These are phyloP conservation scores for Masticophis lateralis DNA, from an alignment of 2,797 vertebrate species.

Conservation along the genomic window DNA sequence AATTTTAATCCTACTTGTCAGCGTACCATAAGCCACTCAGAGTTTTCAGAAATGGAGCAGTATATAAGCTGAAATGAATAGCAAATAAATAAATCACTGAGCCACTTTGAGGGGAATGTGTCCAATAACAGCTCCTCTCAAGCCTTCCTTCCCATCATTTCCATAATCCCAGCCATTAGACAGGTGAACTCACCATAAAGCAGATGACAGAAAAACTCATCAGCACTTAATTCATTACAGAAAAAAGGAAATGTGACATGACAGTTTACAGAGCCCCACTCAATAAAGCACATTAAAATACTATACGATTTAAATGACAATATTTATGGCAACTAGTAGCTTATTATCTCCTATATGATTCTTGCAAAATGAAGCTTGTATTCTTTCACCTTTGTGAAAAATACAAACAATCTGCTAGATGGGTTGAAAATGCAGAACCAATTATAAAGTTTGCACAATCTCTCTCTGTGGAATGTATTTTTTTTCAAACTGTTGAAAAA, in stretches of 20 bases:
- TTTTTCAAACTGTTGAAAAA: slow-evolving; percentile 34
- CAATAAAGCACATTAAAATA: background rate
- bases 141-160: background rate
- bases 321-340: slow-evolving; percentile 1
- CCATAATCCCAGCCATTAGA: background rate
- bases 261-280: background rate
- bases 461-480: background rate
- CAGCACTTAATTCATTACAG: background rate
- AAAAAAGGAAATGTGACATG: background rate
- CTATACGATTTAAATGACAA: background rate
- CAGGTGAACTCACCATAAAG: background rate
- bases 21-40: background rate
- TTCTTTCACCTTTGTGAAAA: background rate
- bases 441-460: slow-evolving; percentile 10
- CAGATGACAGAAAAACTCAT: background rate
- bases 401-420: background rate
- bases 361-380: background rate
- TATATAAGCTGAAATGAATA: background rate
- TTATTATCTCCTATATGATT: slow-evolving; percentile 10
- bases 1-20: background rate
- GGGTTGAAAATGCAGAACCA: background rate
- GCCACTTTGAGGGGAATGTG: background rate
- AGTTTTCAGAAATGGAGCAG: background rate
- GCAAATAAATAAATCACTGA: background rate
- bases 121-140: background rate